Percentiles rank a stretch among this genome's conserved stretches.
Evolutionary conservation across 2,113 vertebrate species (phyloP).

Genomic region (Nannobrachium achirus): DNA sequence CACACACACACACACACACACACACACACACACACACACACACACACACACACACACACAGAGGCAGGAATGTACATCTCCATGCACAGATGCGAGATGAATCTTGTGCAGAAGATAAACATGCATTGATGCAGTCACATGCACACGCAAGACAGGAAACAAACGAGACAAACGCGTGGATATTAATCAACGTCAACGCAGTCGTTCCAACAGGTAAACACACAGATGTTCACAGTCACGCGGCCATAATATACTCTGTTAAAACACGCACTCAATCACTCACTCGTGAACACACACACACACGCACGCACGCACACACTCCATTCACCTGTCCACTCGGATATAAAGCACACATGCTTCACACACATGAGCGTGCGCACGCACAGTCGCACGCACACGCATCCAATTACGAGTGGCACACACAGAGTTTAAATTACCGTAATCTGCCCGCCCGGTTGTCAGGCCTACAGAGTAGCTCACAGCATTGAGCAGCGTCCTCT

Average conservation of each 20-base stretch:
- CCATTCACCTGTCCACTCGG: background rate
- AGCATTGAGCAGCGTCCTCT: background rate
- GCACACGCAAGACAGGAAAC: no score
- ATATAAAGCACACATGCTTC: no score
- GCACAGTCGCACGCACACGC: no score
- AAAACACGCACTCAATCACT: slow-evolving; percentile 6
- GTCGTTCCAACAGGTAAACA: background rate
- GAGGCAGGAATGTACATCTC: background rate
- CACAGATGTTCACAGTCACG: slow-evolving; percentile 8
- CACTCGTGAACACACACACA: slow-evolving; percentile 3
- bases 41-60: background rate
- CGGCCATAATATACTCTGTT: background rate
- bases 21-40: background rate
- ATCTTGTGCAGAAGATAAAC: background rate
- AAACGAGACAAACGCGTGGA: no score
- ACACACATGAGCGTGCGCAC: no score
- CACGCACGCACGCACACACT: background rate
- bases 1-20: slow-evolving; percentile 19
- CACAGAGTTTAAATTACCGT: no score
- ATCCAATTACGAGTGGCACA: no score
- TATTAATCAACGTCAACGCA: background rate
- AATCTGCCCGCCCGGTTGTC: background rate
- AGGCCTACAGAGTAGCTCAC: slow-evolving; percentile 3
- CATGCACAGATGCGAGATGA: background rate
- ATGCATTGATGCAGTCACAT: background rate